Evolutionary conservation across 2,888 invertebrate species (phyloP), one percentile per base, ranked within the genome.

Genomic region (Stomorhina lunata): DNA sequence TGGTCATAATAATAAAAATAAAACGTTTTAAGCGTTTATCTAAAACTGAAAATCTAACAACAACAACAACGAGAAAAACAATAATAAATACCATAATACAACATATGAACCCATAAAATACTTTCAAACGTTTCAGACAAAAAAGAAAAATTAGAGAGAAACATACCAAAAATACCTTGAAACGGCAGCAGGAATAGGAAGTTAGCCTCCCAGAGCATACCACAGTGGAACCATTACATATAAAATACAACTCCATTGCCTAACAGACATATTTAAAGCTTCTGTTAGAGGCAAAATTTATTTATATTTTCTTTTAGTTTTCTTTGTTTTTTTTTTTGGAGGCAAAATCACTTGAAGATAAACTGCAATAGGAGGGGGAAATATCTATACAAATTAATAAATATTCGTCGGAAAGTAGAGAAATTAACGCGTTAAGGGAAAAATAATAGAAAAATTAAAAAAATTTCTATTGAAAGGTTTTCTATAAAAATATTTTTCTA

Each of bases 1-100:
- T 71, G 82, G 76, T 59, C 75, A 82, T 82, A 82, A 82, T 68
- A 82, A 82, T 82, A 82, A 79, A 76, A 82, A 82, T 79, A 76
- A 82, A 82, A 79, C 66, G 79, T 82, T 82, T 81, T 68, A 61
- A 53, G 50, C 15, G 32, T 37, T n/a, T 82, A 82, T 82, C 82
- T 75, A 66, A 43, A 50, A 71, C 71, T 61, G 61, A 79, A 81
- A 71, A 81, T 84, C 83, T 79, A 53, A 43, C 59, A 72, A 43
- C 40, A 72, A 68, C 53, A 72, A 61, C 25, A 73, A 37, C 22
- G 22, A 59, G 1, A 34, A 66, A 29, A 61, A 40, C 50, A 53
- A 63, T 43, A 80, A 63, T 45, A 75, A 80, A 50, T 55, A 68
- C 65, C 65, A 79, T 50, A 59, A 34, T 25, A 76, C 22, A 69